phyloP scores from a whole-genome alignment of 2,888 invertebrate species.

The Amiota mariae region DNA sequence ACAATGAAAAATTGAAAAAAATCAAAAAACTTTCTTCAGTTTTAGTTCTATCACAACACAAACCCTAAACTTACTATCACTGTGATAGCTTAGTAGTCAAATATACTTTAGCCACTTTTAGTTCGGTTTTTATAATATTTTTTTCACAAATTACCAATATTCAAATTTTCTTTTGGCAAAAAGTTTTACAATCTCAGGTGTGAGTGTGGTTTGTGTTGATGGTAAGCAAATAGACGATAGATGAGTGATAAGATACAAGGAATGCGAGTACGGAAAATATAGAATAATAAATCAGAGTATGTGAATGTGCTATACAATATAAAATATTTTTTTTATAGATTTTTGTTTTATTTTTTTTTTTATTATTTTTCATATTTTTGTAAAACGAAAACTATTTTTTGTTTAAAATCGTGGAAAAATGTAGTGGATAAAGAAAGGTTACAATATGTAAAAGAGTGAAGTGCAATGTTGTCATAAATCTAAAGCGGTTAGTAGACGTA shows the following conservation, averaged over 20 bases:
- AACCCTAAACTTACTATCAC: no score
- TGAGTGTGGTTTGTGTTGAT: neutral
- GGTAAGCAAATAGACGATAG: neutral
- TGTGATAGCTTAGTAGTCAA: no score
- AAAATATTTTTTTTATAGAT: constrained; percentile 1
- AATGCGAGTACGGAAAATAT: neutral
- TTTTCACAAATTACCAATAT: constrained; percentile 3
- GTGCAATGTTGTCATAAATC: no score
- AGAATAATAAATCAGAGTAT: constrained; percentile 10
- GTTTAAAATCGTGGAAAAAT: no score
- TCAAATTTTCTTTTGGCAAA: neutral
- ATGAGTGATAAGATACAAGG: neutral
- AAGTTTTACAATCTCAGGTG: neutral
- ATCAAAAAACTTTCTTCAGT: constrained; percentile 2
- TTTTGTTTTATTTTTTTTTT: neutral
- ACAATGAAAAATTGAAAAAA: constrained; percentile 22
- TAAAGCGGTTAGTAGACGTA: no score
- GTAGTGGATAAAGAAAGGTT: no score
- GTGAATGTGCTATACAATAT: neutral
- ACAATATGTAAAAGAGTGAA: no score
- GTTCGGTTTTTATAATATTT: neutral
- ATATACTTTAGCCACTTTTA: neutral
- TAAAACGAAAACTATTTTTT: no score
- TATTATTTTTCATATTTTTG: neutral
- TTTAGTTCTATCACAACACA: no score